Base-by-base conservation (phyloP, 2,888 invertebrate genomes). In the Acanthopleura granulata region DNA sequence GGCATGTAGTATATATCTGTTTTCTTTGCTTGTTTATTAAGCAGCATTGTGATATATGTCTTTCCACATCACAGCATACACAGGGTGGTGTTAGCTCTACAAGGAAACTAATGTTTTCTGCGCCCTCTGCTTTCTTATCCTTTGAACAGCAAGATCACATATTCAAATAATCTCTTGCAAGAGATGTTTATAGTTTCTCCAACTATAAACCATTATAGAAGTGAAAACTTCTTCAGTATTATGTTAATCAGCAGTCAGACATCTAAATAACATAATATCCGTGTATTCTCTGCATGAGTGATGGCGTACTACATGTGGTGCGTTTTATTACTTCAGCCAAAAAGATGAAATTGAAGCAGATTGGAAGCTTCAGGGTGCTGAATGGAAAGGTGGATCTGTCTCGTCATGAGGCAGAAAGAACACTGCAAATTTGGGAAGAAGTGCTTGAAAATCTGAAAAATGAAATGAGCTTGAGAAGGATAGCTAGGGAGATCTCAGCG, bases 371-470 rank as follows among this genome's bases (percentile, higher is more conserved):
- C 83, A 84, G 86, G 73, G 86, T 88, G 51, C 80, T 90, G 72
- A 90, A 89, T 80, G 89, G 89, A n/a, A 90, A 90, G 77, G 89
- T 90, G 27, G 89, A 90, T 77, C 81, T 90, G 74, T 88, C 90
- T 0, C 86, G 87, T 15, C 83, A 85, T 73, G 90, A 90, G 81
- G 90, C 89, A 16, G 84, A 85, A 72, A 82, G 88, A 40, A 89
- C 89, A 0, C 80, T 90, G 25, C 78, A 80, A 57, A 81, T 84
- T 25, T 90, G 90, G 89, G 83, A 87, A 76, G 83, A 84, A 9
- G 85, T 85, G 72, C 78, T 89, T 30, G 81, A 80, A 0, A 82
- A 79, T 57, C 81, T 89, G 66, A 80, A 85, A 27, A 82, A 88
- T 72, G 87, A 88, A 80, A 83, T 83, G 12, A 88, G 82, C 76